A percentile compares a stretch with the other conserved stretches of the same genome.
Conservation (phyloP, 2,888 invertebrate species). For the Eilema caniola region DNA sequence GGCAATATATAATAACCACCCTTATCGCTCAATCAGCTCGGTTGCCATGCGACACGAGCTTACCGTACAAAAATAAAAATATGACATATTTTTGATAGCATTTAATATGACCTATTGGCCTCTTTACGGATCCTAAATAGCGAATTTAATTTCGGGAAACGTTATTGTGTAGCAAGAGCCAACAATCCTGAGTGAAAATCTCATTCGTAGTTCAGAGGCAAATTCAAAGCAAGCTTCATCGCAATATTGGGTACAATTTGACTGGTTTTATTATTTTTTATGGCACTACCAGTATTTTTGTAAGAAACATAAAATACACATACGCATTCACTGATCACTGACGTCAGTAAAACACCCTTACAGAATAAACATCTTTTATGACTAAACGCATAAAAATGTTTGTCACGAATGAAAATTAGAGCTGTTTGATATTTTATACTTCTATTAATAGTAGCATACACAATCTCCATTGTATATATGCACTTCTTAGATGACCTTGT, state of each 20-base stretch:
- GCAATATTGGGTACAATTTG: background rate
- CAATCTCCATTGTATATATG: too few relatives aligned
- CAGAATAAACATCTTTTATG: conserved; percentile 9
- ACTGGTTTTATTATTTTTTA: conserved; percentile 1
- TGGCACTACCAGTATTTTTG: background rate
- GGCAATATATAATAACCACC: background rate
- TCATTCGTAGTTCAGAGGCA: background rate
- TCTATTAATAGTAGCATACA: background rate
- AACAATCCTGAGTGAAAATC: background rate
- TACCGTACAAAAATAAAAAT: background rate
- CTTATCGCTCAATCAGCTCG: background rate
- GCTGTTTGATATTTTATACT: background rate
- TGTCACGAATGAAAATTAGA: conserved; percentile 5
- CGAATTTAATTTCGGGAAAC: background rate
- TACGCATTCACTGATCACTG: conserved; percentile 1
- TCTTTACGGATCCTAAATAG: background rate
- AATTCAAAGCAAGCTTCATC: background rate
- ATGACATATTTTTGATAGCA: background rate
- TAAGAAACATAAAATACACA: conserved; percentile 2
- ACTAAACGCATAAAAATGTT: conserved; percentile 10
- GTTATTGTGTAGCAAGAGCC: background rate
- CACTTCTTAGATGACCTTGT: too few relatives aligned
- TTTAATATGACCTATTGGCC: background rate
- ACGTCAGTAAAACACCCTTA: background rate
- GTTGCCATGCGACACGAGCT: background rate